phyloP scores from a whole-genome alignment of 2,113 vertebrate genomes.

The Boleophthalmus pectinirostris region DNA sequence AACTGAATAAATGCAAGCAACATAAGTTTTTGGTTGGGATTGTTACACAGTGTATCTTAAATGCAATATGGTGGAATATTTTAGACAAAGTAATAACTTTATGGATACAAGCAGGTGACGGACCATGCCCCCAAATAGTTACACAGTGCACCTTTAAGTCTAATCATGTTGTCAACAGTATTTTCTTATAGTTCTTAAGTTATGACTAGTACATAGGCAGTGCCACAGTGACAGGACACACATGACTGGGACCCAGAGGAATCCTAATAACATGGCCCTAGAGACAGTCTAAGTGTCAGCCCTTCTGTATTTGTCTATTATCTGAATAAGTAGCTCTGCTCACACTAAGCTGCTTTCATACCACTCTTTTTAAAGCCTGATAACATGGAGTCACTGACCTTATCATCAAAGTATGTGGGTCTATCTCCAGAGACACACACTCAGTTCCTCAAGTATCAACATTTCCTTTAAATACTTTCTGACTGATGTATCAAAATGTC shows the following conservation, averaged over 20 bases:
- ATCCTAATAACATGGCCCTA: neutral
- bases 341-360: conserved; percentile 1
- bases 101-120: too few relatives aligned
- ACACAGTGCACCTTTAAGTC: too few relatives aligned
- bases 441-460: conserved; percentile 5
- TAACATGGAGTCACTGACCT: conserved; percentile 1
- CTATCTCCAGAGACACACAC: neutral
- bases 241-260: neutral
- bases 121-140: too few relatives aligned
- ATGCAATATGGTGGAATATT: too few relatives aligned
- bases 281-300: neutral
- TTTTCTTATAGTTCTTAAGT: neutral
- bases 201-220: neutral
- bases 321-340: conserved; percentile 4
- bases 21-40: too few relatives aligned
- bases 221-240: neutral
- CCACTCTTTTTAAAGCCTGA: neutral
- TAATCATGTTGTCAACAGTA: too few relatives aligned
- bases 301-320: conserved; percentile 4
- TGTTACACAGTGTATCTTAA: too few relatives aligned
- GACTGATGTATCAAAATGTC: conserved; percentile 7
- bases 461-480: conserved; percentile 1
- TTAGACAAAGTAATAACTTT: too few relatives aligned
- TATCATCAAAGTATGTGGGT: neutral
- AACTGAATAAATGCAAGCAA: too few relatives aligned